Base-by-base conservation (phyloP, 2,113 vertebrate species). In the Stomatorhinus ivindoensis region DNA sequence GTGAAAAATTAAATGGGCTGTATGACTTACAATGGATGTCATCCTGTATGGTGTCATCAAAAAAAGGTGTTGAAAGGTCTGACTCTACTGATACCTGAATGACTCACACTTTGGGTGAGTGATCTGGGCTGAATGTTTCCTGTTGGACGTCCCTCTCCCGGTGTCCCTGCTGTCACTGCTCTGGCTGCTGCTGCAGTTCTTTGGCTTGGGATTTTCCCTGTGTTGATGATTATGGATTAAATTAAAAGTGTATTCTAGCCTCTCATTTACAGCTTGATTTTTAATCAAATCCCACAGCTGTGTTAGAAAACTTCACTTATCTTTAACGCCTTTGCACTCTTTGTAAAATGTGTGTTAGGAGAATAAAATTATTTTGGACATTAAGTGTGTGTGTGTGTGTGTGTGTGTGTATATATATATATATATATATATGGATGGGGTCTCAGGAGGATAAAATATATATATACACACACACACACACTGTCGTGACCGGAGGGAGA, bases 281-380 rank as follows among this genome's bases (percentile, higher is more conserved):
- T 55, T 21, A 55, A 55, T 21, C 53, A 55, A 55, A 21, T 21
- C 53, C 53, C 19, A 31, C 35, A 39, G 46, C 31, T 73, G 65
- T 80, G 35, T n/a, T 35, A 73, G 65, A 35, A 73, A n/a, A 88
- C 47, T 50, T 53, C 46, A 53, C 50, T 53, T 44, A 47, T 17
- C 31, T 46, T 69, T 83, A 53, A 39, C 87, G 90, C 2, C 88
- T 92, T 93, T 94, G 92, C 91, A 92, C 92, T 92, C 87, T 94
- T 90, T 93, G 89, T 92, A 89, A 93, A 90, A 84, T 27, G 17
- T 88, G 27, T 87, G 89, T 89, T 86, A 88, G 89, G 48, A 89
- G 92, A 93, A 92, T 92, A 93, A 93, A 92, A 83, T 82, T 82
- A n/a, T 87, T 91, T 91, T 91, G 89, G 88, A 86, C 88, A 55